Base-by-base conservation (phyloP, 2,888 invertebrate species). In the Amphipyra berbera region DNA sequence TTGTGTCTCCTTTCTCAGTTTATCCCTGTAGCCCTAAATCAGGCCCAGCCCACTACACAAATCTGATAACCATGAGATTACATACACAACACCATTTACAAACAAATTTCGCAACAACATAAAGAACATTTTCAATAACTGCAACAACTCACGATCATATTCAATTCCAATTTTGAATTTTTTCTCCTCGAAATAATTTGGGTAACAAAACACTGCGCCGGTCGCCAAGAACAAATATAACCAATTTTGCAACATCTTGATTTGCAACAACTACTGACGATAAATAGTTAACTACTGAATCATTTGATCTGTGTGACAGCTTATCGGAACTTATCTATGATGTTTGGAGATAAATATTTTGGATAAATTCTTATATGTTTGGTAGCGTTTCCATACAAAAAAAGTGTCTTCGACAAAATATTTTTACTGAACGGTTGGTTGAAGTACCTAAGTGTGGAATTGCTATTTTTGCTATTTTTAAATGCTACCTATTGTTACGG, bases 151-250 rank as follows among this genome's bases (percentile, higher is more conserved):
- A 94, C 94, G 81, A 3, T 91, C 92, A 84, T 94, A 95, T 84
- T 94, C 92, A 56, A 94, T 90, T 30, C 94, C 94, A 60, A 93
- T 84, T 79, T 88, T 89, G 67, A 90, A 94, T 6, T 83, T 83
- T 68, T 85, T 76, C 1, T 87, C 90, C 3, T 86, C 83, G 70
- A 83, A 94, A n/a, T 79, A 53, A 41, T 79, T 71, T 0, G 88
- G 88, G 13, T 81, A 83, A 14, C 85, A 76, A 9, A 65, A 47
- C 60, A 83, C 86, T 7, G 53, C 40, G 27, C 67, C 44, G 6
- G 78, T 60, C 2, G 15, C 69, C 9, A 75, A 21, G 45, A 82
- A 37, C 27, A 86, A 48, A 57, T 84, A 66, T 2, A 87, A 61
- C 81, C 72, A 83, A 47, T 78, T 76, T 57, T 72, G 71, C 44